These are phyloP conservation scores for Osedax fenrisi DNA, from an alignment of 2,888 invertebrate genomes.

Conservation along the genomic window DNA sequence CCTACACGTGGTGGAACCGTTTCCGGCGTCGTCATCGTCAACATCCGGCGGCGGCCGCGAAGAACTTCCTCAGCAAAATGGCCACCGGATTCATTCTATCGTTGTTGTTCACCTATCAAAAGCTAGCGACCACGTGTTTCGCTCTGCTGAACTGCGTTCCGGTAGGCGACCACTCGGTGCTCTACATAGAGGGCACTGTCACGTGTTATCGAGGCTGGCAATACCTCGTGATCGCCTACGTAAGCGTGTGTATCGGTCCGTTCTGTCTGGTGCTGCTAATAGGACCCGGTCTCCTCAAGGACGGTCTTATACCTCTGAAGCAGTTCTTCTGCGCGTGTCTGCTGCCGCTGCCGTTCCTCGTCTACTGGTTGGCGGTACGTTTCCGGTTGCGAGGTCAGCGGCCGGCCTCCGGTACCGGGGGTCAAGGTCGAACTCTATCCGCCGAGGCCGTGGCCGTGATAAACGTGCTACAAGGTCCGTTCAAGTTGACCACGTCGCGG, in stretches of 20 bases:
- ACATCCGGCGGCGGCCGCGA: background rate
- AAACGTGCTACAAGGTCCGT: slow-evolving; percentile 36
- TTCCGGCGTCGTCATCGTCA: background rate
- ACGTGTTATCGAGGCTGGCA: slow-evolving; percentile 36
- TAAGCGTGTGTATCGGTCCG: slow-evolving; percentile 34
- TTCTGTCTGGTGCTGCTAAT: slow-evolving; percentile 36
- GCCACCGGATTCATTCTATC: slow-evolving; percentile 36
- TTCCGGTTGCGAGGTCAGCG: slow-evolving; percentile 26
- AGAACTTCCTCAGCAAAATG: slow-evolving; percentile 30
- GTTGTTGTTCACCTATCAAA: slow-evolving; percentile 36
- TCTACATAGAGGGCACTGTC: slow-evolving; percentile 35
- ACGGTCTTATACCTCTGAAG: slow-evolving; percentile 32
- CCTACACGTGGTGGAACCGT: slow-evolving; percentile 24
- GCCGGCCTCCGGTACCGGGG: background rate
- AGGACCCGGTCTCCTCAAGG: slow-evolving; percentile 36
- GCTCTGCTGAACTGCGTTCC: slow-evolving; percentile 37
- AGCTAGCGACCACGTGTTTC: slow-evolving; percentile 36
- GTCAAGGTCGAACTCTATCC: too few species aligned
- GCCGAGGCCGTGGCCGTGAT: slow-evolving; percentile 33
- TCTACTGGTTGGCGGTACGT: slow-evolving; percentile 34
- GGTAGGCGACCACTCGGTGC: slow-evolving; percentile 31
- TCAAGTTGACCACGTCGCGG: slow-evolving; percentile 32
- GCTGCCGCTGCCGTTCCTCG: slow-evolving; percentile 35
- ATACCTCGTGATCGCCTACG: slow-evolving; percentile 36
- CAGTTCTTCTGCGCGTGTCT: slow-evolving; percentile 36